These are phyloP conservation scores for Synanthedon myopaeformis DNA, from an alignment of 2,888 invertebrate species.

Conservation along the genomic window DNA sequence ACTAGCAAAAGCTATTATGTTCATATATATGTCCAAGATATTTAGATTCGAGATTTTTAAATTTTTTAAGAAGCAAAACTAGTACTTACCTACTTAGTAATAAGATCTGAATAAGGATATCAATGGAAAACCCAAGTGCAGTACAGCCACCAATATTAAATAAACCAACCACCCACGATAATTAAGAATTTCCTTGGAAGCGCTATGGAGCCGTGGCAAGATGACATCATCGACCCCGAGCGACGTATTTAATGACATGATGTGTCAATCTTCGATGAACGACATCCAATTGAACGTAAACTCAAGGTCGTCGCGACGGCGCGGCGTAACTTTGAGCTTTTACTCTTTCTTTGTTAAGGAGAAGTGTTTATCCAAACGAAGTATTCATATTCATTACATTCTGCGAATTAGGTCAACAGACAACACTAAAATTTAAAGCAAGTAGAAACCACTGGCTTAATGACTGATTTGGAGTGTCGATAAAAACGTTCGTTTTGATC, in stretches of 20 bases:
- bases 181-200: background rate
- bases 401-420: background rate
- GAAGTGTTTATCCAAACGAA: background rate
- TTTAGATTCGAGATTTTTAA: too few species aligned
- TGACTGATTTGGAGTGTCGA: too few species aligned
- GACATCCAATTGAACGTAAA: background rate
- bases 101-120: too few species aligned
- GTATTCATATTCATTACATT: background rate
- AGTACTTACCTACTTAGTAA: too few species aligned
- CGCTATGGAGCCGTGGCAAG: background rate
- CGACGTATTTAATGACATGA: background rate
- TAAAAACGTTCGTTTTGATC: too few species aligned
- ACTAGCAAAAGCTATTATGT: too few species aligned
- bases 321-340: background rate
- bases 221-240: conserved; percentile 22
- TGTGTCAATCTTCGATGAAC: background rate
- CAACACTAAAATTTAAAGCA: background rate
- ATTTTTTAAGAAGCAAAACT: too few species aligned
- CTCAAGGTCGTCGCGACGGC: background rate
- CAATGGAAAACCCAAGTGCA: too few species aligned
- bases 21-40: too few species aligned
- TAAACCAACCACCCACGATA: background rate
- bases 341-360: background rate
- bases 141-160: too few species aligned
- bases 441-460: background rate